Evolutionary conservation across 2,797 vertebrate species (phyloP).

Genomic region (Oceanodroma leucorhoa): DNA sequence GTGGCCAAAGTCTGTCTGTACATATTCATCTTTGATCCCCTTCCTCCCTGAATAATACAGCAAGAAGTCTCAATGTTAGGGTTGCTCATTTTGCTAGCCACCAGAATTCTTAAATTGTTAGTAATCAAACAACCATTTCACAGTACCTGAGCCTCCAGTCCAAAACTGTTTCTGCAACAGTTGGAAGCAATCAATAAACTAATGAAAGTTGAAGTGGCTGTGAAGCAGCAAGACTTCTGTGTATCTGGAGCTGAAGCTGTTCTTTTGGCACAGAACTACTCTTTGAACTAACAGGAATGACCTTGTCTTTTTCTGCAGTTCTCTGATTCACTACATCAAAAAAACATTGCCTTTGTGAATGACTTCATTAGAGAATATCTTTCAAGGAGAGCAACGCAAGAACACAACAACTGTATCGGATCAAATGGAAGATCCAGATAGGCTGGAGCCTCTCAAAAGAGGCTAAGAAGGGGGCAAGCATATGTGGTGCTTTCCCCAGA

Average conservation of each 20-base stretch:
- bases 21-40: background rate
- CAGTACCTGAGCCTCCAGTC: background rate
- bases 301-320: constrained; percentile 1
- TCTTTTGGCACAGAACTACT: background rate
- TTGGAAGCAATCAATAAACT: constrained; percentile 48
- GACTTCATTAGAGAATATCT: background rate
- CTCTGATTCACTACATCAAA: background rate
- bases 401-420: background rate
- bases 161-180: constrained; percentile 5
- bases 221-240: background rate
- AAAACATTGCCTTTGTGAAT: background rate
- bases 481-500: background rate
- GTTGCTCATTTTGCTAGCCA: background rate
- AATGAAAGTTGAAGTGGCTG: constrained; percentile 26
- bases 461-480: background rate
- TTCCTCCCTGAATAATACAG: background rate
- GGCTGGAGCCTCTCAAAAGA: background rate
- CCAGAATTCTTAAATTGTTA: background rate
- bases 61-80: background rate
- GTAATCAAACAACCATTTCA: background rate
- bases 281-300: constrained; percentile 12
- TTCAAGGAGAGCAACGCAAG: background rate
- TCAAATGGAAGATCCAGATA: background rate
- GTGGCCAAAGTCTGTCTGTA: background rate
- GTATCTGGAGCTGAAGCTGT: constrained; percentile 3